Conservation (phyloP, 1,140 invertebrate genomes). For the Drosophila melanogaster region Release_6_plus_ISO1_MT NT_033777.3:25312501-25313000, state of each 20-base stretch:
- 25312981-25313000: background rate
- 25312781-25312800: slow-evolving; percentile 46
- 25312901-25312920: slow-evolving; percentile 5
- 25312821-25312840: slow-evolving; percentile 8
- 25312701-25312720: slow-evolving; percentile 3
- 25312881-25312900: background rate
- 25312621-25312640: slow-evolving; percentile 54
- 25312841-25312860: background rate
- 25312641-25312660: slow-evolving; percentile 51
- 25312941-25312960: background rate
- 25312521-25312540: slow-evolving; percentile 39
- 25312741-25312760: slow-evolving; percentile 28
- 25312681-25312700: background rate
- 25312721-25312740: background rate
- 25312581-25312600: slow-evolving; percentile 60
- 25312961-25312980: background rate
- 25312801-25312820: background rate
- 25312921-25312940: slow-evolving; percentile 2
- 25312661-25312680: slow-evolving; percentile 17
- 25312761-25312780: slow-evolving; percentile 20
- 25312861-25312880: slow-evolving; percentile 3
- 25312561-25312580: slow-evolving; percentile 62
- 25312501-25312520: slow-evolving; percentile 31
- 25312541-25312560: slow-evolving; percentile 58
- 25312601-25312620: slow-evolving; percentile 38